Evolutionary conservation across 2,797 vertebrate genomes (phyloP), one percentile per base, ranked within the genome.

Genomic region (Tinamus major): DNA sequence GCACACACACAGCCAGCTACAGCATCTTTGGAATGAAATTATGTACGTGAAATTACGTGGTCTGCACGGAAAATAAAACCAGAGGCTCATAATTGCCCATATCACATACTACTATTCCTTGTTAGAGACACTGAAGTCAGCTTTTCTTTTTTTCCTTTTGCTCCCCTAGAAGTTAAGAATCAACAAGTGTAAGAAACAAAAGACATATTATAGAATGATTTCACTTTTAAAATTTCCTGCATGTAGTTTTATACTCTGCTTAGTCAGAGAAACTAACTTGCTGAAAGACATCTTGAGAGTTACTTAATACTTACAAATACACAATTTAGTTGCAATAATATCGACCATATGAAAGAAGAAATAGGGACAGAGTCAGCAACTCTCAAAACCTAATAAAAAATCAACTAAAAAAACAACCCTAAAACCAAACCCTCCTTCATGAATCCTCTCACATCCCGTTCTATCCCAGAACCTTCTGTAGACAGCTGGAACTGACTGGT

Each of bases 291-390:
- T 20, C 15, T 55, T 19, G 29, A 81, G 84, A 90, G 65, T 0
- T 59, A 9, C 11, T 18, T 20, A 51, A 10, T 76, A 62, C 33
- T 79, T 79, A 51, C 33, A 80, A 59, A 85, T 48, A 41, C 20
- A 59, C 23, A 39, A 24, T 41, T 39, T 51, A 29, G 39, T 55
- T 59, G 13, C 61, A 68, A 23, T 33, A 48, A 41, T 11, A 5
- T 1, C 65, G 18, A 13, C 18, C 21, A 37, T 1, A 63, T 1
- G 8, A 51, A 84, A 67, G 14, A 21, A 35, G 1, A 1, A 49
- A 78, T 72, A 19, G 55, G 37, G 2, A 2, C 68, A 63, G 27
- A 77, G 76, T 0, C 46, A 16, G 69, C 5, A 3, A 0, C 37
- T 31, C 27, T 31, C 19, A 84, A 44, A 76, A 88, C 26, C 70